These are phyloP conservation scores for Rallus crepitans DNA, from an alignment of 2,797 vertebrate genomes.

Conservation along the genomic window DNA sequence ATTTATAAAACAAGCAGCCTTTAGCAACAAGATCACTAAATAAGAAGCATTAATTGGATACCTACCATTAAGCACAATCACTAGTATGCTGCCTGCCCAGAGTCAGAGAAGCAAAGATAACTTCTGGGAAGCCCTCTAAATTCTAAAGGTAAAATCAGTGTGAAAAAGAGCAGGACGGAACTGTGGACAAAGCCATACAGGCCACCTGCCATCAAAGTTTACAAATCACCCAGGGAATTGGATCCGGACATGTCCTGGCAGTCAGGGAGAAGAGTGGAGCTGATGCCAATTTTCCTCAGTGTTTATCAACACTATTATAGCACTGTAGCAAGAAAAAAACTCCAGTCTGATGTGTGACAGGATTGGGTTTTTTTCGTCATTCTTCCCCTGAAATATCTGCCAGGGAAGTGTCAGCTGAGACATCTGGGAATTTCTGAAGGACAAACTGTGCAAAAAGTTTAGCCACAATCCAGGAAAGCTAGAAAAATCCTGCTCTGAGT, in stretches of 20 bases:
- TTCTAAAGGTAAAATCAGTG: background rate
- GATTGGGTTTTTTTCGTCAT: background rate
- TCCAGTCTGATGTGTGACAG: constrained; percentile 15
- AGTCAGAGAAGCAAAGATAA: background rate
- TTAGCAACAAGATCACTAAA: background rate
- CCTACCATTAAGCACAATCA: background rate
- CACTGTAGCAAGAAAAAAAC: background rate
- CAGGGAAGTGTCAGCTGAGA: constrained; percentile 36
- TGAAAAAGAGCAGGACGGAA: constrained; percentile 2
- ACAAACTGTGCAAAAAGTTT: constrained; percentile 32
- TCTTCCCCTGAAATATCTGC: background rate
- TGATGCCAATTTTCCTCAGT: constrained; percentile 31
- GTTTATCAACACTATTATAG: constrained; percentile 18
- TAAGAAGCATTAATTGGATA: background rate
- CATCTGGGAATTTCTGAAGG: constrained; percentile 53
- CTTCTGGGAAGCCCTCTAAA: background rate
- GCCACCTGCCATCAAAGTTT: background rate
- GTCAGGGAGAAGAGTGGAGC: background rate
- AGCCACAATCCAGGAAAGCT: constrained; percentile 20
- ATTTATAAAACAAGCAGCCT: constrained; percentile 21
- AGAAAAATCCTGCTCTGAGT: background rate
- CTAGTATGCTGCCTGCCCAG: background rate
- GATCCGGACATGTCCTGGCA: background rate
- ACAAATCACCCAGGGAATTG: background rate
- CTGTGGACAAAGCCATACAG: background rate